Evolutionary conservation across 30 jellyfish, hydroid and myxozoan species (phyloP).

Genomic region (Pseudorhiza aurosa): DNA sequence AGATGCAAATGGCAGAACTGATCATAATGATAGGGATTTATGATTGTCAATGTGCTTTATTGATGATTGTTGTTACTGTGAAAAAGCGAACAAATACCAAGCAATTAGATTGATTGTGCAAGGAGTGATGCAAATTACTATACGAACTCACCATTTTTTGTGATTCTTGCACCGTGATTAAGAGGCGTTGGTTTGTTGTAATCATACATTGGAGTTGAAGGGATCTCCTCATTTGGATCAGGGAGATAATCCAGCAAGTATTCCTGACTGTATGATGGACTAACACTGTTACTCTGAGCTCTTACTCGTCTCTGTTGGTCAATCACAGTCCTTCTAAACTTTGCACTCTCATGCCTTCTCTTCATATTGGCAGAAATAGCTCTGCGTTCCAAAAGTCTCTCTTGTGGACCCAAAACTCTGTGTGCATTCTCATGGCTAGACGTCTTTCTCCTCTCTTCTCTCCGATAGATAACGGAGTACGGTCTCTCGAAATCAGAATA

Average conservation of each 20-base stretch:
- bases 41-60: no score
- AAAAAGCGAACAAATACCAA: no score
- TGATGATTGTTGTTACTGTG: no score
- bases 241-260: constrained; percentile 11
- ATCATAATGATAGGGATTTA: no score
- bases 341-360: constrained; percentile 52
- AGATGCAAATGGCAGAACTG: no score
- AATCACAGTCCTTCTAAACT: constrained; percentile 39
- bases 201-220: constrained; percentile 13
- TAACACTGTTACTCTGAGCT: constrained; percentile 24
- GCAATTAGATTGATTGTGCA: no score
- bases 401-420: constrained; percentile 55
- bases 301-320: constrained; percentile 44
- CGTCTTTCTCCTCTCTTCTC: neutral
- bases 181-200: constrained; percentile 67
- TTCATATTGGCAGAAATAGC: constrained; percentile 38
- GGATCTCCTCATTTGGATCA: neutral
- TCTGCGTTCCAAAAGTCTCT: constrained; percentile 51
- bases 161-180: neutral
- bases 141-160: neutral
- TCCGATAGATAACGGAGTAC: neutral
- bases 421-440: neutral
- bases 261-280: constrained; percentile 49
- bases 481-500: neutral
- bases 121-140: no score